phyloP scores from a whole-genome alignment of 2,888 invertebrate species.

The Phyto melanocephala region DNA sequence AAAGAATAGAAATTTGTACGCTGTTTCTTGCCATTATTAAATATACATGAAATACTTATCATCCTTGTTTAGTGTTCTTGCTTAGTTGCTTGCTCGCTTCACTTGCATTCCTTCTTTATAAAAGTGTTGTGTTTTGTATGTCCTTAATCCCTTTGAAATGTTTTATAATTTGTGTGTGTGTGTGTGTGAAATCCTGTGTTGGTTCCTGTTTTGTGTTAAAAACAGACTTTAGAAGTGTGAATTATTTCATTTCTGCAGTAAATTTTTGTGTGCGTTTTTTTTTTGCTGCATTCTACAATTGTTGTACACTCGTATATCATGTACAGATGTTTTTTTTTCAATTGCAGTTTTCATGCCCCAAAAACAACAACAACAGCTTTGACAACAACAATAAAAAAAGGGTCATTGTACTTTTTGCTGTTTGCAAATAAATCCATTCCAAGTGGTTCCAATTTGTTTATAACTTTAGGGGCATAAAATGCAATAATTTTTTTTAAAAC shows the following conservation, averaged over 20 bases:
- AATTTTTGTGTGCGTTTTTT: neutral
- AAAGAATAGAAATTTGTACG: neutral
- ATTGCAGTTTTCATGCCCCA: constrained; percentile 22
- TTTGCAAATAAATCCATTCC: constrained; percentile 38
- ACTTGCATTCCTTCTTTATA: neutral
- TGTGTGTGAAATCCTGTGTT: constrained; percentile 39
- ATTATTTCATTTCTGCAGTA: constrained; percentile 47
- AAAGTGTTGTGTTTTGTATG: neutral
- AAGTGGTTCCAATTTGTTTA: constrained; percentile 47
- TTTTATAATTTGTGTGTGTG: constrained; percentile 3
- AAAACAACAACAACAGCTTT: neutral
- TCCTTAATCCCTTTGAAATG: constrained; percentile 4
- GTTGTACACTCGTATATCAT: constrained; percentile 18
- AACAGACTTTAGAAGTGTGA: constrained; percentile 46
- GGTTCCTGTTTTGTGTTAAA: constrained; percentile 43
- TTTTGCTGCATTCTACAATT: neutral
- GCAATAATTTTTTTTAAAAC: constrained; percentile 2
- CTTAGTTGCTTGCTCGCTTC: neutral
- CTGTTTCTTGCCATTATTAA: constrained; percentile 38
- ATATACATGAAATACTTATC: constrained; percentile 20
- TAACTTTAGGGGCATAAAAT: constrained; percentile 19
- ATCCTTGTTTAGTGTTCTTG: constrained; percentile 24
- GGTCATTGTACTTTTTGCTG: constrained; percentile 54
- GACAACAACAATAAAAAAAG: neutral
- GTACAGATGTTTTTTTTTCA: constrained; percentile 13